Conservation (phyloP, 2,797 vertebrate genomes). For the Poeciliopsis gracilis region DNA sequence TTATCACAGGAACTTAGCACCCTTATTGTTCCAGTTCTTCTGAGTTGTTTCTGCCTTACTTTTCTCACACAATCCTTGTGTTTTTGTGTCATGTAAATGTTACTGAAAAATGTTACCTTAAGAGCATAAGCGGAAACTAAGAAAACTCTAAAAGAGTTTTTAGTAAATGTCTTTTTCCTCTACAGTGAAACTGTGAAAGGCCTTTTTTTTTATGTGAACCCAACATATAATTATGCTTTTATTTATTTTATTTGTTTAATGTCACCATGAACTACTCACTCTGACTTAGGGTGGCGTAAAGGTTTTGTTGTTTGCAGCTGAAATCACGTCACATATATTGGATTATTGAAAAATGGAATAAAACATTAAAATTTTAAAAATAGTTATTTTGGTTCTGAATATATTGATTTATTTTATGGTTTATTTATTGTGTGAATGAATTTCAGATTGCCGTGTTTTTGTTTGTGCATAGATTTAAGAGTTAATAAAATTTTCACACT, state of each 20-base stretch:
- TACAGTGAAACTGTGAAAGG: not conserved
- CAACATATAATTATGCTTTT: not conserved
- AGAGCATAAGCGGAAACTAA: not conserved
- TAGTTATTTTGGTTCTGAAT: not conserved
- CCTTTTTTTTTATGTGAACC: not conserved
- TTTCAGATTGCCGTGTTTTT: not conserved
- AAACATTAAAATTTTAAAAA: not conserved
- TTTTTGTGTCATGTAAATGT: slow-evolving; percentile 16
- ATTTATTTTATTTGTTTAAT: slow-evolving; percentile 4
- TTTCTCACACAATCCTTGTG: not conserved
- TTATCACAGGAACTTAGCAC: not conserved
- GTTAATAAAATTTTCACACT: not conserved
- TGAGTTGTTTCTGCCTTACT: not conserved
- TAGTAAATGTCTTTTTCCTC: slow-evolving; percentile 17
- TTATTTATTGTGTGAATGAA: not conserved
- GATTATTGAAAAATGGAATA: not conserved
- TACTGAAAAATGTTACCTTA: slow-evolving; percentile 26
- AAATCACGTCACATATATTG: not conserved
- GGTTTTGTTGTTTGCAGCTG: slow-evolving; percentile 29
- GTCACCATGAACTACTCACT: not conserved
- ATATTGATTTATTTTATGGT: not conserved
- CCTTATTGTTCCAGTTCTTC: not conserved
- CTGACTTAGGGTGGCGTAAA: slow-evolving; percentile 2
- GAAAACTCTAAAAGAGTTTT: not conserved
- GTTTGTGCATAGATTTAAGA: not conserved